Base-by-base conservation (phyloP, 1,140 invertebrate species). In the Euura saliciscinereae region DNA sequence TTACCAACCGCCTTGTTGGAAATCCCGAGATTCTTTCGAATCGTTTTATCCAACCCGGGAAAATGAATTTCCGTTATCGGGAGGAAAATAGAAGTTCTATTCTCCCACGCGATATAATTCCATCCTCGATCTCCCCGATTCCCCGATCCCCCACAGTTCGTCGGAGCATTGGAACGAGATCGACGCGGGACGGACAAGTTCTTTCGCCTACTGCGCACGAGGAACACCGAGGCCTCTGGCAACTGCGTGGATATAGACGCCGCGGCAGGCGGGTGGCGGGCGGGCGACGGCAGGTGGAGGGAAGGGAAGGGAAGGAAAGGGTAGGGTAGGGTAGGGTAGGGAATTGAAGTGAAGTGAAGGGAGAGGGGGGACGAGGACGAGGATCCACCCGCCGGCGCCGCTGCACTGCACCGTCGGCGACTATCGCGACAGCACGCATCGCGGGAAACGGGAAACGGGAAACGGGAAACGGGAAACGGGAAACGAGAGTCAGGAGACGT, bases 321-420 rank as follows among this genome's bases (percentile, higher is more conserved):
- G 46, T n/a, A 42, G 44, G 69, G 72, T 28, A 69, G 65, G 69
- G 11, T 28, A 46, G 71, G 70, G 11, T 28, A 45, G 44, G 65
- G 68, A 70, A 71, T 64, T 44, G 28, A 71, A 70, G 45, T 64
- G 46, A 51, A 59, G 64, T 7, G 46, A 42, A 42, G 44, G 69
- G 72, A 43, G 71, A 65, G 69, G 11, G 45, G 67, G 66, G 28
- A 8, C 42, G 71, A 43, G 43, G 13, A 10, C 8, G 10, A 13
- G 42, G 8, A 6, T 44, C 43, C 5, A 11, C 67, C 7, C 8
- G 66, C 43, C 75, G 45, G 74, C 74, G 75, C 76, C 72, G 76
- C 75, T 59, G 76, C 79, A 78, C 78, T 79, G 78, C 75, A 83
- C 72, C 76, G 65, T 79, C 78, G 79, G 76, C 78, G 72, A 79